A percentile compares a stretch with the other conserved stretches of the same genome.
Evolutionary conservation across 2,113 vertebrate genomes (phyloP).

Genomic region (Pantherophis guttatus): DNA sequence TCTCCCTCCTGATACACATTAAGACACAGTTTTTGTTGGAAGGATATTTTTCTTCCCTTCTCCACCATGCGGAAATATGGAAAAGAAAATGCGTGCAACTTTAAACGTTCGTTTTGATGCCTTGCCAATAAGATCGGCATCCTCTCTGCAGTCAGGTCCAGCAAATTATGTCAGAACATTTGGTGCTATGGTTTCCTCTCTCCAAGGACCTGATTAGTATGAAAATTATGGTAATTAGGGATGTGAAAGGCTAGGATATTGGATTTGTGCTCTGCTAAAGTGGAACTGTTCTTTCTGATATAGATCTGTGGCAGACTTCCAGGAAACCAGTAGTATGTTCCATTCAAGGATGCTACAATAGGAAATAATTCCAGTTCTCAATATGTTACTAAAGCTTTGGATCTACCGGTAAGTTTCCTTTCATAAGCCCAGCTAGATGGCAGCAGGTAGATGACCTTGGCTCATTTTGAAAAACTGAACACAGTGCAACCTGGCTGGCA

Average conservation of each 20-base stretch:
- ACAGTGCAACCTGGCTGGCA: neutral
- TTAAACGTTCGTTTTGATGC: constrained; percentile 1
- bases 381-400: neutral
- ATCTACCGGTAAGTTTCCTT: neutral
- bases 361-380: neutral
- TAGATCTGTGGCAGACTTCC: neutral
- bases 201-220: constrained; percentile 17
- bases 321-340: neutral
- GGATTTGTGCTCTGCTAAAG: constrained; percentile 6
- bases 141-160: neutral
- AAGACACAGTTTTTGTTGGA: neutral
- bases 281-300: constrained; percentile 1
- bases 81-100: constrained; percentile 23
- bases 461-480: neutral
- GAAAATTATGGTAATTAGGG: constrained; percentile 20
- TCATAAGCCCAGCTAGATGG: neutral
- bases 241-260: constrained; percentile 9
- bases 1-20: neutral
- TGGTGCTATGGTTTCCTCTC: neutral
- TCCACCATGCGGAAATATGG: constrained; percentile 31
- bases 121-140: constrained; percentile 25
- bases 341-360: neutral
- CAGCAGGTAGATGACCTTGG: neutral
- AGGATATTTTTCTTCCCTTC: neutral
- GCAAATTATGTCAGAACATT: neutral